Percentiles rank a stretch among this genome's conserved stretches.
Conservation (phyloP, 37 sponge, comb jelly and placozoan species). For the Amphimedon queenslandica region DNA sequence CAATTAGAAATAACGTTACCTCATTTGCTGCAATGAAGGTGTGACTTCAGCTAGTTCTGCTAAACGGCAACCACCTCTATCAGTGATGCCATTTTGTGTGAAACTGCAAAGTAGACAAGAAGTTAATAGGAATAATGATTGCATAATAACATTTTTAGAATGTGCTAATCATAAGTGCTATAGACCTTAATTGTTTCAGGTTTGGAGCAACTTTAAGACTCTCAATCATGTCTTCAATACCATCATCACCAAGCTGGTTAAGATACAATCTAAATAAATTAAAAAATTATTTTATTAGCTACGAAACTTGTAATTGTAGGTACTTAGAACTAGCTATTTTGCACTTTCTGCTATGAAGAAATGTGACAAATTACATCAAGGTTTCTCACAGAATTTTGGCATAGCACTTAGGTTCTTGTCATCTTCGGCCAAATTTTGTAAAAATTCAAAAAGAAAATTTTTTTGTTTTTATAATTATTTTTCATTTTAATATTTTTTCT, state of each 20-base stretch:
- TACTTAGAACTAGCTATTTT: no score
- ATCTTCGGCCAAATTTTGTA: no score
- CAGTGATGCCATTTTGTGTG: slow-evolving; percentile 25
- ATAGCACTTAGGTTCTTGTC: no score
- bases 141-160: no score
- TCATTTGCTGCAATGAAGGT: background rate
- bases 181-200: slow-evolving; percentile 17
- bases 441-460: no score
- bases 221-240: slow-evolving; percentile 20
- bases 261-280: slow-evolving; percentile 15
- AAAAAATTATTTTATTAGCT: background rate
- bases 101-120: no score
- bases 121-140: no score
- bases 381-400: no score
- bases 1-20: background rate
- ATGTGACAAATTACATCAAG: no score
- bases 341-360: no score
- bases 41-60: background rate
- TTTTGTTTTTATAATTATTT: no score
- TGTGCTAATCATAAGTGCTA: background rate
- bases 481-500: no score
- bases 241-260: slow-evolving; percentile 18
- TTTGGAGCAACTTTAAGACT: slow-evolving; percentile 8
- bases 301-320: background rate
- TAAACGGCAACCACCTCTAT: slow-evolving; percentile 6